These are phyloP conservation scores for Symphodus melops DNA, from an alignment of 2,113 vertebrate genomes.

Conservation along the genomic window DNA sequence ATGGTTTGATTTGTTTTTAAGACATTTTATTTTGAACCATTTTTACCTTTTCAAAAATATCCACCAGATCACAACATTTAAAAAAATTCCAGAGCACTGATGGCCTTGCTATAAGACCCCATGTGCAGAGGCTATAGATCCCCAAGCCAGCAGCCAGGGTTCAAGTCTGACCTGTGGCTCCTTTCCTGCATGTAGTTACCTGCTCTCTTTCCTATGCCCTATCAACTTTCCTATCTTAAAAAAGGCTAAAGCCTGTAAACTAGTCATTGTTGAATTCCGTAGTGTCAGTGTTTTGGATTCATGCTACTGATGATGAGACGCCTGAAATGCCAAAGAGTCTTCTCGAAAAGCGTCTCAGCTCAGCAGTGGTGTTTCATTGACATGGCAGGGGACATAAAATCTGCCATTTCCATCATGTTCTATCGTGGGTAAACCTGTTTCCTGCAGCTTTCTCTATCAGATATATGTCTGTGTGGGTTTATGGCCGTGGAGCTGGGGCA, in stretches of 20 bases:
- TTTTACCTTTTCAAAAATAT: background rate
- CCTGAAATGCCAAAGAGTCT: slow-evolving; percentile 39
- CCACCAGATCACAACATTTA: background rate
- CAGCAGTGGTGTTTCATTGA: slow-evolving; percentile 57
- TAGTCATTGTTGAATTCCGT: background rate
- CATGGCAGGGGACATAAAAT: slow-evolving; percentile 72
- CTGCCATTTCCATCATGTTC: slow-evolving; percentile 78
- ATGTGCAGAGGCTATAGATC: too few species aligned
- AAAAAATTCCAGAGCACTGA: background rate
- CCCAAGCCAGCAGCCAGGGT: too few species aligned
- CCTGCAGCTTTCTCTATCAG: slow-evolving; percentile 73
- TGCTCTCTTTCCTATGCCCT: too few species aligned
- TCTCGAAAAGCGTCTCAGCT: slow-evolving; percentile 52
- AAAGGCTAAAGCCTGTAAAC: too few species aligned
- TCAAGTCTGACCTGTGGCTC: too few species aligned
- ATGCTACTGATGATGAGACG: slow-evolving; percentile 28
- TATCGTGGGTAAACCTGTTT: slow-evolving; percentile 73
- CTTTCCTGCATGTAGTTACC: too few species aligned
- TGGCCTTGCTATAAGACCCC: too few species aligned
- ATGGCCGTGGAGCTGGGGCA: slow-evolving; percentile 63
- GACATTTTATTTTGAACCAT: background rate
- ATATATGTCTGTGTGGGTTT: slow-evolving; percentile 76
- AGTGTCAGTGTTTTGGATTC: slow-evolving; percentile 7
- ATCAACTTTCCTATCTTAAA: too few species aligned
- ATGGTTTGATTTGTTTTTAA: slow-evolving; percentile 60